Percentiles rank a stretch among this genome's conserved stretches.
Conservation (phyloP, 1,140 invertebrate species). For the Macrotrachela quadricornifera region DNA sequence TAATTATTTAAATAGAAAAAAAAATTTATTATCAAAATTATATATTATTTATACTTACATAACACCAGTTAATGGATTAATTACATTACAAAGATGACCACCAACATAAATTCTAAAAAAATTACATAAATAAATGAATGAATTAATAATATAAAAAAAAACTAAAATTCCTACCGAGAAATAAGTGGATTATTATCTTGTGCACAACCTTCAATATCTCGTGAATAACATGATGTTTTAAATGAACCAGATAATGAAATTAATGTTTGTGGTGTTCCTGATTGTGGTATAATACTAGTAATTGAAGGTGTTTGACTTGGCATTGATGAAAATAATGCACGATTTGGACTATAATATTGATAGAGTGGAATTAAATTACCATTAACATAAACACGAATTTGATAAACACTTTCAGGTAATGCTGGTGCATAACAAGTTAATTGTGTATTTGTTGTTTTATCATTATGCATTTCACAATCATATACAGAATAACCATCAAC, state of each 20-base stretch:
- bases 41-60: not conserved
- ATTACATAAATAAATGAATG: not conserved
- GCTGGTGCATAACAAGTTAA: conserved; percentile 2
- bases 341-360: not conserved
- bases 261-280: conserved; percentile 11
- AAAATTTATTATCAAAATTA: not conserved
- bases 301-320: conserved; percentile 12
- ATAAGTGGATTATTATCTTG: not conserved
- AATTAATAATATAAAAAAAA: too few relatives aligned
- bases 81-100: conserved; percentile 4
- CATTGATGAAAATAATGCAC: not conserved
- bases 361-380: conserved; percentile 1
- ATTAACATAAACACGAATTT: not conserved
- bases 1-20: too few relatives aligned
- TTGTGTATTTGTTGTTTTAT: conserved; percentile 2
- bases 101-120: conserved; percentile 2
- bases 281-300: conserved; percentile 7
- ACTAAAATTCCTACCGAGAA: too few relatives aligned
- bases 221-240: not conserved
- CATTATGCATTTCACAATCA: conserved; percentile 1
- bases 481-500: not conserved
- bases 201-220: not conserved
- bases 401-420: not conserved
- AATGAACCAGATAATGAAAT: conserved; percentile 12
- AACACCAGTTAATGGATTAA: not conserved